A percentile compares a stretch with the other conserved stretches of the same genome.
phyloP scores from a whole-genome alignment of 35 echinoderm and acorn worm species.

The Ophiothrix spiculata region DNA sequence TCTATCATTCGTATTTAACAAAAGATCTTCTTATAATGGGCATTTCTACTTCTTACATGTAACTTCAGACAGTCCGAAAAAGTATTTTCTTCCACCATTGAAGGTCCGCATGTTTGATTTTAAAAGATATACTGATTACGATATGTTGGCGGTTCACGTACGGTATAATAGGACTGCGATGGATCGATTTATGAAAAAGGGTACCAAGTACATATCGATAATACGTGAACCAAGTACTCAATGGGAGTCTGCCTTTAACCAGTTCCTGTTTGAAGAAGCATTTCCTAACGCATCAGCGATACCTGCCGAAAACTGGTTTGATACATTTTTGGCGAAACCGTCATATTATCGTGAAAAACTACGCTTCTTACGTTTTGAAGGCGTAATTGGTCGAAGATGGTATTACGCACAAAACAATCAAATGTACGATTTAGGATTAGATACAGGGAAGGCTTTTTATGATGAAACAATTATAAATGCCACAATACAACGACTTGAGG shows the following conservation, averaged over 20 bases:
- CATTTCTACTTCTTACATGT: neutral
- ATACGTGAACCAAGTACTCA: conserved; percentile 71
- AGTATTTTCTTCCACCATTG: neutral
- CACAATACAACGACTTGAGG: conserved; percentile 25
- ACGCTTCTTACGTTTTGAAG: conserved; percentile 43
- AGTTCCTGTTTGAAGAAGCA: conserved; percentile 50
- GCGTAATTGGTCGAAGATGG: conserved; percentile 28
- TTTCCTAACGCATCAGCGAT: conserved; percentile 11
- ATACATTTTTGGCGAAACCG: conserved; percentile 24
- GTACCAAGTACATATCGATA: conserved; percentile 75
- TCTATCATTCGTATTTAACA: conserved; percentile 33
- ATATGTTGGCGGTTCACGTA: conserved; percentile 62
- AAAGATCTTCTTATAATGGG: neutral
- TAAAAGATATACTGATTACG: conserved; percentile 23
- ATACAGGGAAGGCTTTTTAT: conserved; percentile 13
- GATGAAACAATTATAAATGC: conserved; percentile 14
- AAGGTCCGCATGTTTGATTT: neutral
- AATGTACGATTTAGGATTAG: conserved; percentile 59
- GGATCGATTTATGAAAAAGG: conserved; percentile 50
- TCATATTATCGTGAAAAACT: conserved; percentile 39
- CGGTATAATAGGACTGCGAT: conserved; percentile 48
- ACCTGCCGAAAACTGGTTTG: neutral
- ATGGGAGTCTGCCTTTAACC: conserved; percentile 80
- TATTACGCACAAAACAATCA: conserved; percentile 59
- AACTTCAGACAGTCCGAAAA: neutral